A percentile compares a stretch with the other conserved stretches of the same genome.
These are phyloP conservation scores for Magallana gigas DNA, from an alignment of 1,140 invertebrate species.

Conservation along the genomic window DNA sequence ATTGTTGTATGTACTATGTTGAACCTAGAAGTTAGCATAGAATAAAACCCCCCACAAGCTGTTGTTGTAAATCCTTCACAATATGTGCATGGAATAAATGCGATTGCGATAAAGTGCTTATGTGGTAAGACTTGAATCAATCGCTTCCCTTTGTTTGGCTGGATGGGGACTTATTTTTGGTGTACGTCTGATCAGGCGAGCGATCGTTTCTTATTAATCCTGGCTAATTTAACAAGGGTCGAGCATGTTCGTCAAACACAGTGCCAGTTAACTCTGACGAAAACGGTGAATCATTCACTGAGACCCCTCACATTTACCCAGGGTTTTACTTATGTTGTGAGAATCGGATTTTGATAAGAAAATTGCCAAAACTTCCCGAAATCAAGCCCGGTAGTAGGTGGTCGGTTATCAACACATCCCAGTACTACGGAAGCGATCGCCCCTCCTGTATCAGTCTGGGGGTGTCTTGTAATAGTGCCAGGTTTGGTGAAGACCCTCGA, in stretches of 20 bases:
- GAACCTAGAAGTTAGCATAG: no score
- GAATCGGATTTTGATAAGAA: slow-evolving; percentile 34
- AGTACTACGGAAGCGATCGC: slow-evolving; percentile 9
- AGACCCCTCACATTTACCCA: neutral
- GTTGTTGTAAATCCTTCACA: neutral
- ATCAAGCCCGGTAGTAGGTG: neutral
- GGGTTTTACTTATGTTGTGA: slow-evolving; percentile 20
- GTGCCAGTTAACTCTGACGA: neutral
- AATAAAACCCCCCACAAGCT: neutral
- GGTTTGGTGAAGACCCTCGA: neutral
- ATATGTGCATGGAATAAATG: neutral
- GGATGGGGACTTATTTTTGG: neutral
- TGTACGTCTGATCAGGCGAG: neutral
- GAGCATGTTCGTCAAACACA: no score
- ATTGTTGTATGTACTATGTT: no score
- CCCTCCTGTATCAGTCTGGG: neutral
- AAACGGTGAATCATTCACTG: neutral
- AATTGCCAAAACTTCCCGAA: slow-evolving; percentile 15
- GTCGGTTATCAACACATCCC: neutral
- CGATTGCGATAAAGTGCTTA: neutral
- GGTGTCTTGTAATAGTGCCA: slow-evolving; percentile 3
- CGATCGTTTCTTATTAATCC: slow-evolving; percentile 6
- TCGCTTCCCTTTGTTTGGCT: neutral
- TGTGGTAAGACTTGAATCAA: neutral
- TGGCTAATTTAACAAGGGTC: neutral